Evolutionary conservation across 2,113 vertebrate species (phyloP).

Genomic region (Tapirus terrestris): DNA sequence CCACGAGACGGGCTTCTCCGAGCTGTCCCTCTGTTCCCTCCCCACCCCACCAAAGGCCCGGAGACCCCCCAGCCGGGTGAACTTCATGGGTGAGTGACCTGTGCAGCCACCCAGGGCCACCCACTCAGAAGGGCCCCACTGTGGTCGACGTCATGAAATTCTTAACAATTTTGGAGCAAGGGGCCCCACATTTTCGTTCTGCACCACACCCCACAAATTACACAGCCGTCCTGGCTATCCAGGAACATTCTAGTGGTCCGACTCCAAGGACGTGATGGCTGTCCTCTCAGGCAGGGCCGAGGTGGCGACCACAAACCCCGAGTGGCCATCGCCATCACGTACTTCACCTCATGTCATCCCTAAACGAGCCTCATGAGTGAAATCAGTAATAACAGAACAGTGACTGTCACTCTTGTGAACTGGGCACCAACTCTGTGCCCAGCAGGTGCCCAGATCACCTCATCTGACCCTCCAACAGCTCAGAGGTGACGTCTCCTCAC

Average conservation of each 20-base stretch:
- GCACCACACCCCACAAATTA: fast-evolving
- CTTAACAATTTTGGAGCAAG: background rate
- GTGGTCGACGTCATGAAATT: background rate
- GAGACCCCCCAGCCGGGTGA: background rate
- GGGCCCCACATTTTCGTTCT: fast-evolving
- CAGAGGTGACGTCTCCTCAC: fast-evolving
- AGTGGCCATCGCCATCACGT: fast-evolving
- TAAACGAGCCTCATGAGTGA: fast-evolving
- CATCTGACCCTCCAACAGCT: background rate
- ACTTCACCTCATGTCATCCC: fast-evolving
- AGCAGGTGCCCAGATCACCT: background rate
- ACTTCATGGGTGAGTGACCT: fast-evolving
- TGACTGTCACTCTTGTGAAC: fast-evolving
- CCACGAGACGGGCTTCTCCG: background rate
- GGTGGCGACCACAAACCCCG: fast-evolving
- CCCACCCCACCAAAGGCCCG: background rate
- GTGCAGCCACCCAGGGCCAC: fast-evolving
- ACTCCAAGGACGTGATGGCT: background rate
- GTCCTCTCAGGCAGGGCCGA: fast-evolving
- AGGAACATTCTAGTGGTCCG: fast-evolving
- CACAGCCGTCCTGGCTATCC: fast-evolving
- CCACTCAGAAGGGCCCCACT: background rate
- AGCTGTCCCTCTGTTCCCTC: background rate
- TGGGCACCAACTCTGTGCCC: fast-evolving
- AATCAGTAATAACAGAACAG: fast-evolving